Evolutionary conservation across 2,113 vertebrate genomes (phyloP).

Genomic region (Synchiropus splendidus): DNA sequence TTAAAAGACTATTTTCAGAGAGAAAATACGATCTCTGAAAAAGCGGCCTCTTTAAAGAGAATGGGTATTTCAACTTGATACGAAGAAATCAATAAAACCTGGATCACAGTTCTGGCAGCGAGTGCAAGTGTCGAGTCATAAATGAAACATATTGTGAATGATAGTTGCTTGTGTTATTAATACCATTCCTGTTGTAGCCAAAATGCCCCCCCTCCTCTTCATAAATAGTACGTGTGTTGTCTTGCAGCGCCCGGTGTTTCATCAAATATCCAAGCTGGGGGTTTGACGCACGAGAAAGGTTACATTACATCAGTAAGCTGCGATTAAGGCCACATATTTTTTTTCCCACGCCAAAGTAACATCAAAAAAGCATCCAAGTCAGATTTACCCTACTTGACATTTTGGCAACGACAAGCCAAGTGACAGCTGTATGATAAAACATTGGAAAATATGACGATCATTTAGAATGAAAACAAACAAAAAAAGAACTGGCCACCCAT

Average conservation of each 20-base stretch:
- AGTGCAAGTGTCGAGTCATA: slow-evolving; percentile 4
- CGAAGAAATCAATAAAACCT: too few species aligned
- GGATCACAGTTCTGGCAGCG: slow-evolving; percentile 9
- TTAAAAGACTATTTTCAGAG: too few species aligned
- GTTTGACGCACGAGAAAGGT: slow-evolving; percentile 26
- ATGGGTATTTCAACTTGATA: too few species aligned
- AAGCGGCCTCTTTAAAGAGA: too few species aligned
- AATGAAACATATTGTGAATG: slow-evolving; percentile 8
- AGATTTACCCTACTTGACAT: slow-evolving; percentile 37
- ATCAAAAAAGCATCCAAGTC: slow-evolving; percentile 45
- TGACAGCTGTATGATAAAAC: too few species aligned
- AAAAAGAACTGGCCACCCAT: too few species aligned
- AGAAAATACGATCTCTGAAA: too few species aligned
- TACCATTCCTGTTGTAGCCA: slow-evolving; percentile 10
- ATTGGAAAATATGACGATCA: too few species aligned
- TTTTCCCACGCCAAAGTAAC: slow-evolving; percentile 36
- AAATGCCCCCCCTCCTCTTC: slow-evolving; percentile 30
- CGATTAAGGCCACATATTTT: slow-evolving; percentile 43
- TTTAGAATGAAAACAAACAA: too few species aligned
- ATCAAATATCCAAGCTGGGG: slow-evolving; percentile 39
- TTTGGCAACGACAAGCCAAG: slow-evolving; percentile 45
- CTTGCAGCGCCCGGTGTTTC: too few species aligned
- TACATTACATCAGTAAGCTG: slow-evolving; percentile 46
- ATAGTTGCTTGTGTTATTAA: slow-evolving; percentile 5
- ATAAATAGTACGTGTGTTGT: too few species aligned